Conservation (phyloP, 2,113 vertebrate genomes). For the Gnathonemus longibarbis region DNA sequence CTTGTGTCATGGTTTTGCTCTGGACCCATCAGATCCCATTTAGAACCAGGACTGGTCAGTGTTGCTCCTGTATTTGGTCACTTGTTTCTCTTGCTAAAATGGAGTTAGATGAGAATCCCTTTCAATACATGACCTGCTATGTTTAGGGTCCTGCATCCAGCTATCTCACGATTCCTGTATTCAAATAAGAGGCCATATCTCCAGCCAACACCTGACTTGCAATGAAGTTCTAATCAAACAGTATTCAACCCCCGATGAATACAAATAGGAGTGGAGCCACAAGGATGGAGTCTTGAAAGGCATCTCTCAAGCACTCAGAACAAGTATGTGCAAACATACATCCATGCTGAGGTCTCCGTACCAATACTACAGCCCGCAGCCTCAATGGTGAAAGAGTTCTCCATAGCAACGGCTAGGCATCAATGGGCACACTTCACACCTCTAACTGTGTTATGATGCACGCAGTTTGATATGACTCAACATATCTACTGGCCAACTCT, state of each 20-base stretch:
- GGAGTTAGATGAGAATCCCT: neutral
- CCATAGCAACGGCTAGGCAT: constrained; percentile 9
- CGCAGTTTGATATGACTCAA: neutral
- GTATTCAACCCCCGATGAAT: neutral
- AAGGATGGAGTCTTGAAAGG: neutral
- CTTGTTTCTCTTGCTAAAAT: neutral
- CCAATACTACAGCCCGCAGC: neutral
- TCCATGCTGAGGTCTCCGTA: neutral
- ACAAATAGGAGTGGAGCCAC: neutral
- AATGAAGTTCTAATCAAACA: neutral
- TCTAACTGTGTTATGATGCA: constrained; percentile 16
- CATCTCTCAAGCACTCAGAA: neutral
- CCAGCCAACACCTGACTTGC: neutral
- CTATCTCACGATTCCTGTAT: neutral
- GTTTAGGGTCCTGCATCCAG: neutral
- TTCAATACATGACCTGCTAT: neutral
- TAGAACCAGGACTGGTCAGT: neutral
- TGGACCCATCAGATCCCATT: neutral
- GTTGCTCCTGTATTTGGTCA: neutral
- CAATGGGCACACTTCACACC: neutral
- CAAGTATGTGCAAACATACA: neutral
- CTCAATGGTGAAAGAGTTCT: neutral
- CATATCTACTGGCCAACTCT: neutral
- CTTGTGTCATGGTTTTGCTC: neutral
- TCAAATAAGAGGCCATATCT: neutral